Evolutionary conservation across 1,140 invertebrate species (phyloP).

Genomic region (Pissodes strobi): DNA sequence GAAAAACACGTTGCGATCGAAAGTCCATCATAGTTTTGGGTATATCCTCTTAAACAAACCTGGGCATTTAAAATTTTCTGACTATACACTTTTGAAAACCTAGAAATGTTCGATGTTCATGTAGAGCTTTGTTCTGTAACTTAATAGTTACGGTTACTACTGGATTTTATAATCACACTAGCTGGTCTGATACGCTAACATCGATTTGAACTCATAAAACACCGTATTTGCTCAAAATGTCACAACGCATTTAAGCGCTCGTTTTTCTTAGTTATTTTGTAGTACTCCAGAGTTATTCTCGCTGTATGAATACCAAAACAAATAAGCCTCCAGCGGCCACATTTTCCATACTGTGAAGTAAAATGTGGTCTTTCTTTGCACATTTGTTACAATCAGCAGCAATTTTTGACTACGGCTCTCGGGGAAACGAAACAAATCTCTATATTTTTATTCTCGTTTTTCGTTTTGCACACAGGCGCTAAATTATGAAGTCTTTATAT

Average conservation of each 20-base stretch:
- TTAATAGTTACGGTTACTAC: too few species aligned
- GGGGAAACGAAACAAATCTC: conserved; percentile 15
- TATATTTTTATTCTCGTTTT: conserved; percentile 8
- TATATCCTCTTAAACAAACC: too few species aligned
- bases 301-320: not conserved
- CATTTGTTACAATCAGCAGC: conserved; percentile 18
- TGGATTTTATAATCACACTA: too few species aligned
- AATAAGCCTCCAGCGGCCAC: conserved; percentile 3
- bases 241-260: not conserved
- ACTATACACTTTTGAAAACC: too few species aligned
- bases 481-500: conserved; percentile 9
- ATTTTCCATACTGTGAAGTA: not conserved
- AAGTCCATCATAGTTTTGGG: too few species aligned
- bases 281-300: not conserved
- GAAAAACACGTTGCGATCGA: too few species aligned
- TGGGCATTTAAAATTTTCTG: too few species aligned
- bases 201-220: too few species aligned
- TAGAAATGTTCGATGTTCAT: too few species aligned
- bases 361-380: conserved; percentile 15
- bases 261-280: conserved; percentile 7
- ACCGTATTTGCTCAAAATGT: too few species aligned
- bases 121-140: too few species aligned
- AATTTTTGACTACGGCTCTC: conserved; percentile 11
- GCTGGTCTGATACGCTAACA: too few species aligned
- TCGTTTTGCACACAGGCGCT: conserved; percentile 1